phyloP scores from a whole-genome alignment of 2,113 vertebrate genomes.

The Calyptomena viridis region DNA sequence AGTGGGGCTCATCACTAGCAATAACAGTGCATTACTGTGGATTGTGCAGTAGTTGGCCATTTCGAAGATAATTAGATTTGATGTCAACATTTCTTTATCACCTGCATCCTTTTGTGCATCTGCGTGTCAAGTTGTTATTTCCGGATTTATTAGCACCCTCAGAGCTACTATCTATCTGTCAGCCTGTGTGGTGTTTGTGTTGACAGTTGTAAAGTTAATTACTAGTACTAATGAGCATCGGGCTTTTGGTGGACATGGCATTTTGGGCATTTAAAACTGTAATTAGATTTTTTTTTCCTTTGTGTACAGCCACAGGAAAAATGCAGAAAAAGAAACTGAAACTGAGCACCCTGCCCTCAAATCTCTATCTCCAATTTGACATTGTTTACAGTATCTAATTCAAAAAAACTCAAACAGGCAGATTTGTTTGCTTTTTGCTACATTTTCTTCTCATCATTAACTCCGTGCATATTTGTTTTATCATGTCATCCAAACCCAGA shows the following conservation, averaged over 20 bases:
- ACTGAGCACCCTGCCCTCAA: background rate
- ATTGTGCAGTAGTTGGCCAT: constrained; percentile 73
- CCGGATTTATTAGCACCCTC: constrained; percentile 86
- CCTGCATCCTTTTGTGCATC: constrained; percentile 86
- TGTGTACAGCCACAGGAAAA: constrained; percentile 59
- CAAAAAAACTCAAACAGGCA: constrained; percentile 51
- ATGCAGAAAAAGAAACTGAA: constrained; percentile 9
- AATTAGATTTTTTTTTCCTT: constrained; percentile 74
- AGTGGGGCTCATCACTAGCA: constrained; percentile 76
- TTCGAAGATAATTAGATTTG: constrained; percentile 89
- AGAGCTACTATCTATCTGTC: constrained; percentile 82
- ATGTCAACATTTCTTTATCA: constrained; percentile 89
- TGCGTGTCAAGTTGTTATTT: constrained; percentile 87
- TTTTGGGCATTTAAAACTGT: constrained; percentile 85
- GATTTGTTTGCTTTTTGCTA: constrained; percentile 39
- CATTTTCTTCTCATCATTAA: constrained; percentile 41
- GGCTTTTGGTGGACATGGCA: constrained; percentile 85
- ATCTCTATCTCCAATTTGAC: constrained; percentile 51
- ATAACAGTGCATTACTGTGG: constrained; percentile 75
- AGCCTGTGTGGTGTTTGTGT: constrained; percentile 80
- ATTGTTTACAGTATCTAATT: constrained; percentile 54
- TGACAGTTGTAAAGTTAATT: constrained; percentile 92
- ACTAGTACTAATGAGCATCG: constrained; percentile 86
- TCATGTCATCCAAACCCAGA: background rate
- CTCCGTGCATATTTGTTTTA: constrained; percentile 48